Evolutionary conservation across 1,140 invertebrate genomes (phyloP), one percentile per base, ranked within the genome.

Genomic region (Drosophila mauritiana): DNA sequence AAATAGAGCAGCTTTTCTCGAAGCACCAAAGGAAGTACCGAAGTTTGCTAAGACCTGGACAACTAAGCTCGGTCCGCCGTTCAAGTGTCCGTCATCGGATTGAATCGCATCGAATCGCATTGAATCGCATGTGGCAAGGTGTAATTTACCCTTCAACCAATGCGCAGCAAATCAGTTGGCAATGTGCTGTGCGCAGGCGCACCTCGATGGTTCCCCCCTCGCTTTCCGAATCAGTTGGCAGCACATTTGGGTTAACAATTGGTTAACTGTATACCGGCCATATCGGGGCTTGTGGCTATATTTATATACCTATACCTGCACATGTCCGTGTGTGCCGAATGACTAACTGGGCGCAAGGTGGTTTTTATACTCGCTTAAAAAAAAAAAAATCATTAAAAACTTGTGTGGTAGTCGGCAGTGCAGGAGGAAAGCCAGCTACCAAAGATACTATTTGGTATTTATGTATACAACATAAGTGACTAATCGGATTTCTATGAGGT

Each of bases 121-220:
- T 79, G 81, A 85, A 85, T 86, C 80, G 83, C 84, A 88, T 88
- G 83, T 88, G 84, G 83, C 84, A 88, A 88, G 80, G 69, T 80
- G 83, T 88, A 88, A 88, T 88, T 88, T 88, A 88, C 83, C 83
- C 83, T 88, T 88, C 83, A 88, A 89, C 89, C 83, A 88, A 80
- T 88, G 83, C 83, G 68, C 83, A 89, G 78, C 83, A 83, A 88
- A 88, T 88, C 83, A 83, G 83, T 88, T 83, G 83, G 83, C 79
- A 88, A 88, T 86, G 83, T 78, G 74, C 74, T 61, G 11, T 64
- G 83, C 70, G 74, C 82, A 85, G 78, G 73, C 82, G 84, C 72
- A 78, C 84, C 83, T 40, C 34, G 25, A 51, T 36, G 49, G 17
- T 3, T 11, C 55, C 39, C 39, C 12, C n/a, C 37, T 34, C 42